These are phyloP conservation scores for Oxyruncus cristatus DNA, from an alignment of 2,113 vertebrate species.

Conservation along the genomic window DNA sequence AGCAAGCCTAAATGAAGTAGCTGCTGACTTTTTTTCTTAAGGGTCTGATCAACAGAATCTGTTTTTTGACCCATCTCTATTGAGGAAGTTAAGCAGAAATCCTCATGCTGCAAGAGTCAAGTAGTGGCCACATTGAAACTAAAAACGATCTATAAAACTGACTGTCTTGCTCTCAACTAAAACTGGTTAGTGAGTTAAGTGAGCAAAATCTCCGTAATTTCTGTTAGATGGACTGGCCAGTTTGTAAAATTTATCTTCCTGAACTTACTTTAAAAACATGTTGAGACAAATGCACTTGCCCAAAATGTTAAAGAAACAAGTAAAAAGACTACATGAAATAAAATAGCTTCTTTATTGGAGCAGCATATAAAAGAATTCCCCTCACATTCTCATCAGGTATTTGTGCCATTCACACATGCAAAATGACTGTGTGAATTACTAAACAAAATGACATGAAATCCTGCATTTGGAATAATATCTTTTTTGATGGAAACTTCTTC, in stretches of 20 bases:
- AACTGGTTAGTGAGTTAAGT: not conserved
- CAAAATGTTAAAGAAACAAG: not conserved
- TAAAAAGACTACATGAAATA: not conserved
- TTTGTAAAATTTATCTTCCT: not conserved
- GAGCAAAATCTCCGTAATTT: not conserved
- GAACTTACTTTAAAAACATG: not conserved
- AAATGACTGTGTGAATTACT: not conserved
- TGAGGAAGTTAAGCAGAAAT: not conserved
- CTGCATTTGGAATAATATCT: not conserved
- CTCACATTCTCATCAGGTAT: not conserved
- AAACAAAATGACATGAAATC: not conserved
- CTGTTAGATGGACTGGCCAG: not conserved
- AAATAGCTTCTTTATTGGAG: not conserved
- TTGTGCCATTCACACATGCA: not conserved
- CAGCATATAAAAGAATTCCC: not conserved
- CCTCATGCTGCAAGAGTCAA: not conserved
- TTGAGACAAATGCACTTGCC: not conserved
- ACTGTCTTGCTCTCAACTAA: not conserved
- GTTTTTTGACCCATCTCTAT: not conserved
- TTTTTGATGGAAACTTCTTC: not conserved
- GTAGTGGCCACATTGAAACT: not conserved
- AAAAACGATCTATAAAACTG: not conserved
- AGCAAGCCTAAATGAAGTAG: not conserved
- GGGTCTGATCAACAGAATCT: not conserved
- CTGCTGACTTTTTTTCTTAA: not conserved